These are phyloP conservation scores for Choloepus didactylus DNA, from an alignment of 2,797 vertebrate genomes.

Conservation along the genomic window DNA sequence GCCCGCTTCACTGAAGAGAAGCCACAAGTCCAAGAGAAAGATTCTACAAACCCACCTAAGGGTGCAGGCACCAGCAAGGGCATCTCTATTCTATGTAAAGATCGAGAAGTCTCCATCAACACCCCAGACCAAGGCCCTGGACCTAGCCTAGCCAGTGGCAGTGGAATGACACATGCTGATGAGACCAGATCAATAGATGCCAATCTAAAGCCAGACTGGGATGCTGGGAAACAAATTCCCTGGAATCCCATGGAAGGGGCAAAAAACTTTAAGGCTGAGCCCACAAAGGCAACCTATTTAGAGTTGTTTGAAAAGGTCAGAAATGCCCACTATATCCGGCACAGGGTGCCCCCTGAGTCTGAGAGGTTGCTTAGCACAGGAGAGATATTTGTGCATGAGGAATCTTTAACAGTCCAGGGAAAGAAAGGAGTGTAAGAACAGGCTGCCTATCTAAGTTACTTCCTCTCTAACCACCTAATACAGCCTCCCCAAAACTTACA, in stretches of 20 bases:
- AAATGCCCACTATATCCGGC: conserved; percentile 88
- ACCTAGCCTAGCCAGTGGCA: background rate
- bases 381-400: conserved; percentile 79
- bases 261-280: conserved; percentile 71
- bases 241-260: conserved; percentile 52
- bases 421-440: background rate
- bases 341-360: conserved; percentile 82
- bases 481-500: background rate
- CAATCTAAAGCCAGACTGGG: background rate
- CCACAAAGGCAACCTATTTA: conserved; percentile 82
- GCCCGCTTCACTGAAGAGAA: background rate
- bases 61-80: background rate
- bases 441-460: background rate
- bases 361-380: conserved; percentile 83
- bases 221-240: background rate
- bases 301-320: conserved; percentile 85
- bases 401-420: background rate
- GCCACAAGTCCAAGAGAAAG: background rate
- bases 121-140: background rate
- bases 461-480: background rate
- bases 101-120: background rate
- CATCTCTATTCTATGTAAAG: background rate
- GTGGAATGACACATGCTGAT: fast-evolving
- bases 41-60: background rate
- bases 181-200: background rate